These are phyloP conservation scores for Drosophila lacicola DNA, from an alignment of 2,888 invertebrate genomes.

Conservation along the genomic window DNA sequence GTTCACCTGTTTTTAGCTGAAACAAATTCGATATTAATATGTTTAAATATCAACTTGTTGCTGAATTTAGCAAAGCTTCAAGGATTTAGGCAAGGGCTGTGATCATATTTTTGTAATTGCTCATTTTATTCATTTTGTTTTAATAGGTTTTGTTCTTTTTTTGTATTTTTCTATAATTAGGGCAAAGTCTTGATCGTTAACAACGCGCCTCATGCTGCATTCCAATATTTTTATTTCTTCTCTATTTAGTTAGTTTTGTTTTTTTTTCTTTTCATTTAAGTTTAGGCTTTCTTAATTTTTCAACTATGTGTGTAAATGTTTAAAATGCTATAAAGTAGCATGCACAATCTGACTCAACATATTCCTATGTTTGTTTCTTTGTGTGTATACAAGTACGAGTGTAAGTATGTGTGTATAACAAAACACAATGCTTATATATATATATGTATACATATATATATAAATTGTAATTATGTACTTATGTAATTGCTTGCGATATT, in stretches of 20 bases:
- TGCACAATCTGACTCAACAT: slow-evolving; percentile 45
- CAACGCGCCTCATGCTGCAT: slow-evolving; percentile 49
- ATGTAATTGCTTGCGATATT: slow-evolving; percentile 15
- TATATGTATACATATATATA: slow-evolving; percentile 12
- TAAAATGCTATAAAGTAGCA: slow-evolving; percentile 53
- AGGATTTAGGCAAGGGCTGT: slow-evolving; percentile 8
- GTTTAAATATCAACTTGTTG: too few species aligned
- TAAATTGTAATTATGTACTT: slow-evolving; percentile 2
- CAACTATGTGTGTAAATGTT: slow-evolving; percentile 50
- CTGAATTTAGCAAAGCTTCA: not conserved
- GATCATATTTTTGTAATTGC: slow-evolving; percentile 47
- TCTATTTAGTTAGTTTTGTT: slow-evolving; percentile 2
- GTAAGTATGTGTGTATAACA: slow-evolving; percentile 38
- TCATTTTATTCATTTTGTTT: slow-evolving; percentile 59
- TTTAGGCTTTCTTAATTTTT: slow-evolving; percentile 16
- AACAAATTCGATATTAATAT: too few species aligned
- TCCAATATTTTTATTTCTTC: slow-evolving; percentile 13
- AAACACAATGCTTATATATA: slow-evolving; percentile 34
- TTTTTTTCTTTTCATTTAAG: not conserved
- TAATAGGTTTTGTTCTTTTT: slow-evolving; percentile 42
- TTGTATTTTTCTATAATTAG: slow-evolving; percentile 49
- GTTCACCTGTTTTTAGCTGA: too few species aligned
- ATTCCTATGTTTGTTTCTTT: slow-evolving; percentile 9
- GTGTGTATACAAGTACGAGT: slow-evolving; percentile 25
- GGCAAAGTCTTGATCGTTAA: slow-evolving; percentile 62